Conservation (phyloP, 2,113 vertebrate genomes). For the Callaeas wilsoni region DNA sequence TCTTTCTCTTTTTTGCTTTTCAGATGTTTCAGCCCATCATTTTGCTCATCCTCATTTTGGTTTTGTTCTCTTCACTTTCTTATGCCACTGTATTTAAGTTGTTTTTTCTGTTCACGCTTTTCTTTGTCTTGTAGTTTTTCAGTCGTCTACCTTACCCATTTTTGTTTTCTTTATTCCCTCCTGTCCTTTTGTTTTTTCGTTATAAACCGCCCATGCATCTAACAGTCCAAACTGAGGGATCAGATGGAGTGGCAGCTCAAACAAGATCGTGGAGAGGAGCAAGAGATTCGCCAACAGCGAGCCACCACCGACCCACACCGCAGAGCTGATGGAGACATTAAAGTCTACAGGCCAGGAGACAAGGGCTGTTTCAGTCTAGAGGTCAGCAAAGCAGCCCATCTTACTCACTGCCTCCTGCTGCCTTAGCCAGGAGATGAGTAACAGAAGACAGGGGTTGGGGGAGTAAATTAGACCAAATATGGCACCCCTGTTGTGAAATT, state of each 20-base stretch:
- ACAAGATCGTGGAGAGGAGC: conserved; percentile 84
- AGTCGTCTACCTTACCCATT: conserved; percentile 72
- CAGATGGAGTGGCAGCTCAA: conserved; percentile 91
- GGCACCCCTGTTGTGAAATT: not conserved
- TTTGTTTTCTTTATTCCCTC: conserved; percentile 70
- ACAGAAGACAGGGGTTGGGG: not conserved
- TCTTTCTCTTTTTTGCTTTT: conserved; percentile 81
- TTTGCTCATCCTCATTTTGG: conserved; percentile 88
- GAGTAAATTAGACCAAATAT: not conserved
- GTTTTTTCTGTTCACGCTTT: conserved; percentile 87
- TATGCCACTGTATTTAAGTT: conserved; percentile 89
- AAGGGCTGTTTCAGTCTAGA: conserved; percentile 89
- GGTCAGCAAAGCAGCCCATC: conserved; percentile 81
- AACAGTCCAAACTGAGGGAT: conserved; percentile 96
- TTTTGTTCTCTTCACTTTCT: conserved; percentile 88
- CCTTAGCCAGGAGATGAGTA: conserved; percentile 31
- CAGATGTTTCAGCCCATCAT: conserved; percentile 90
- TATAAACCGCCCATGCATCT: conserved; percentile 79
- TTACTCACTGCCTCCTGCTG: conserved; percentile 20
- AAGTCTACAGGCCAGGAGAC: conserved; percentile 82
- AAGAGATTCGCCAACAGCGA: conserved; percentile 77
- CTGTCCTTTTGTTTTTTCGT: conserved; percentile 74
- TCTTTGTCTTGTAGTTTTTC: conserved; percentile 86
- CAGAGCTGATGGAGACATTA: conserved; percentile 85
- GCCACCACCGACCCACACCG: conserved; percentile 80